A percentile compares a stretch with the other conserved stretches of the same genome.
Evolutionary conservation across 1,140 invertebrate genomes (phyloP).

Genomic region (Pseudomyrmex flavicornis): DNA sequence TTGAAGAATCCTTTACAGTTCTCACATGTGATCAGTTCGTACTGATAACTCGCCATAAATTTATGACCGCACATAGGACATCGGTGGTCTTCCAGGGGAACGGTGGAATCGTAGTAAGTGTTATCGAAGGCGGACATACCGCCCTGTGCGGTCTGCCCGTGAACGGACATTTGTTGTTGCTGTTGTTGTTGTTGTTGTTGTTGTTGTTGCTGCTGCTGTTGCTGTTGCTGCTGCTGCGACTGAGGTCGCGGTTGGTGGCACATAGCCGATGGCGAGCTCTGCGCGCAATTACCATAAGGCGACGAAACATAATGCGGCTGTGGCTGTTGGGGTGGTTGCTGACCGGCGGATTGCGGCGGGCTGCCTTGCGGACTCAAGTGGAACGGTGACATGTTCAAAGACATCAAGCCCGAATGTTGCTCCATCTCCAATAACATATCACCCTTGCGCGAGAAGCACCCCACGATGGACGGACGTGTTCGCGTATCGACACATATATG

Average conservation of each 20-base stretch:
- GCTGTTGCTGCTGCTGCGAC: constrained; percentile 60
- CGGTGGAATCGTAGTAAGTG: constrained; percentile 84
- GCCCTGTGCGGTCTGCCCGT: constrained; percentile 72
- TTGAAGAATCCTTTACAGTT: constrained; percentile 99
- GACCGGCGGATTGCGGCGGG: constrained; percentile 83
- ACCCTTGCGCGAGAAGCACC: constrained; percentile 83
- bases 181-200: constrained; percentile 61
- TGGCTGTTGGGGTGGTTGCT: constrained; percentile 74
- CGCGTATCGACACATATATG: constrained; percentile 74
- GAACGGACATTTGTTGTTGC: constrained; percentile 68
- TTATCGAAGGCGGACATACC: constrained; percentile 86
- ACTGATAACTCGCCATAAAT: constrained; percentile 98
- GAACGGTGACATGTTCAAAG: constrained; percentile 93
- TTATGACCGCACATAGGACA: constrained; percentile 99
- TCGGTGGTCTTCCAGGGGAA: constrained; percentile 96
- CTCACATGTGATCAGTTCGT: constrained; percentile 99
- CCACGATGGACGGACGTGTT: constrained; percentile 67
- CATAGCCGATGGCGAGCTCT: constrained; percentile 82
- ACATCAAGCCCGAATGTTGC: constrained; percentile 93
- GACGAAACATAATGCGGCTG: constrained; percentile 78
- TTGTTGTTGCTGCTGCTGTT: constrained; percentile 48
- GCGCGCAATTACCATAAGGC: constrained; percentile 78
- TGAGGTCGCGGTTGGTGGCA: constrained; percentile 78
- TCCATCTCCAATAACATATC: constrained; percentile 93
- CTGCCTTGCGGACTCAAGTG: constrained; percentile 89